These are phyloP conservation scores for Menidia beryllina DNA, from an alignment of 2,113 vertebrate genomes.

Conservation along the genomic window DNA sequence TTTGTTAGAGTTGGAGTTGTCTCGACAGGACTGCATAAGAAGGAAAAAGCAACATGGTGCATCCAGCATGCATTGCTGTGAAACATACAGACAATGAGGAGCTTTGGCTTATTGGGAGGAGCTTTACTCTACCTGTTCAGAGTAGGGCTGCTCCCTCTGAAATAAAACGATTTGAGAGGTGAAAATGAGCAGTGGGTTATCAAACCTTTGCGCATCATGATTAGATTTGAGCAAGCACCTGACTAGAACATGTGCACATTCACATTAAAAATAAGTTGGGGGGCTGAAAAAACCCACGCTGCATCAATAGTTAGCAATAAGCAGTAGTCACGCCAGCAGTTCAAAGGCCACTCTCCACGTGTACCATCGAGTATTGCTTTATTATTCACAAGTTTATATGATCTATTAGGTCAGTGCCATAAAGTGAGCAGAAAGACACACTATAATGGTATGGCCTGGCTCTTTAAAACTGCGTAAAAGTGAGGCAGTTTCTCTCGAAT, in stretches of 20 bases:
- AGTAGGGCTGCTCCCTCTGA: slow-evolving; percentile 85
- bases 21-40: slow-evolving; percentile 29
- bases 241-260: slow-evolving; percentile 26
- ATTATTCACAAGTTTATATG: background rate
- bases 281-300: slow-evolving; percentile 16
- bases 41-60: slow-evolving; percentile 50
- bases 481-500: background rate
- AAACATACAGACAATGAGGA: slow-evolving; percentile 62
- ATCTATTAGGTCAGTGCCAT: slow-evolving; percentile 1
- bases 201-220: slow-evolving; percentile 50
- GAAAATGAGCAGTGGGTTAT: slow-evolving; percentile 72
- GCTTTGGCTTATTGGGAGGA: slow-evolving; percentile 69
- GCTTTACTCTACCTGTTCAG: slow-evolving; percentile 85
- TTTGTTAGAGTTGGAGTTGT: slow-evolving; percentile 50
- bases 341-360: background rate
- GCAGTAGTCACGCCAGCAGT: slow-evolving; percentile 25
- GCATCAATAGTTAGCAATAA: slow-evolving; percentile 48
- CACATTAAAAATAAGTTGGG: slow-evolving; percentile 31
- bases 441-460: slow-evolving; percentile 7
- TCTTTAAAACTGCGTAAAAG: slow-evolving; percentile 9
- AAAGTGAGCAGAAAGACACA: background rate
- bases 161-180: slow-evolving; percentile 82
- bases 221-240: slow-evolving; percentile 48
- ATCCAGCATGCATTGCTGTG: slow-evolving; percentile 77
- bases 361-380: background rate